phyloP scores from a whole-genome alignment of 2,888 invertebrate genomes.

The Drosophila algonquin region DNA sequence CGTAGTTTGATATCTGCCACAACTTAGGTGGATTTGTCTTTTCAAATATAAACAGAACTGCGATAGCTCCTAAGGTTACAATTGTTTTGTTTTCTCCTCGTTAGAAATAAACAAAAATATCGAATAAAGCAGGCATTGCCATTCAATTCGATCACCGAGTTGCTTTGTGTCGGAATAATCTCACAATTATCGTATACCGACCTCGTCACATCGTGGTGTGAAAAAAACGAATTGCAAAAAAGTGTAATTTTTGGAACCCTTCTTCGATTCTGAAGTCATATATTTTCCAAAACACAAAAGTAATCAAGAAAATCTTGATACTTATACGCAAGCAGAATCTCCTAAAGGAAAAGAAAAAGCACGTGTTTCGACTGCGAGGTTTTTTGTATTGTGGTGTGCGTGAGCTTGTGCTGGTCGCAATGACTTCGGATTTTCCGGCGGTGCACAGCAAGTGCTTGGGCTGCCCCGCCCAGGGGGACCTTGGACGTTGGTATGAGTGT shows the following conservation, averaged over 20 bases:
- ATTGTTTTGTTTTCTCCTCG: too few relatives aligned
- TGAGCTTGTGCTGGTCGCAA: not conserved
- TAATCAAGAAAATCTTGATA: not conserved
- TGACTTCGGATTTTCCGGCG: conserved; percentile 2
- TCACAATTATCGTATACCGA: not conserved
- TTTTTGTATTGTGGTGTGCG: not conserved
- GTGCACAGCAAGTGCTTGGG: conserved; percentile 27
- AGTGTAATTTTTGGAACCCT: not conserved
- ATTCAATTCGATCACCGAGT: not conserved
- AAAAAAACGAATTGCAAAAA: not conserved
- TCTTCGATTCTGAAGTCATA: not conserved
- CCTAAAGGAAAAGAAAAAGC: not conserved
- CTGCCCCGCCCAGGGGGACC: conserved; percentile 31
- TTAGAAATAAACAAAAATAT: not conserved
- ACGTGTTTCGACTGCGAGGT: not conserved
- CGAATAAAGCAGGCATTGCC: not conserved
- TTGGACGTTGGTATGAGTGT: conserved; percentile 56
- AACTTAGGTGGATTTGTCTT: too few relatives aligned
- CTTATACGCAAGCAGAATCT: too few relatives aligned
- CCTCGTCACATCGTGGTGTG: not conserved
- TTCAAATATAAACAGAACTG: not conserved
- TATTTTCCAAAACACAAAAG: not conserved
- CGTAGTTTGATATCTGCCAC: not conserved
- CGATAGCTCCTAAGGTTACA: not conserved
- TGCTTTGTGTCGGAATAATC: not conserved